Evolutionary conservation across 2,797 vertebrate genomes (phyloP).

Genomic region (Helarctos malayanus): DNA sequence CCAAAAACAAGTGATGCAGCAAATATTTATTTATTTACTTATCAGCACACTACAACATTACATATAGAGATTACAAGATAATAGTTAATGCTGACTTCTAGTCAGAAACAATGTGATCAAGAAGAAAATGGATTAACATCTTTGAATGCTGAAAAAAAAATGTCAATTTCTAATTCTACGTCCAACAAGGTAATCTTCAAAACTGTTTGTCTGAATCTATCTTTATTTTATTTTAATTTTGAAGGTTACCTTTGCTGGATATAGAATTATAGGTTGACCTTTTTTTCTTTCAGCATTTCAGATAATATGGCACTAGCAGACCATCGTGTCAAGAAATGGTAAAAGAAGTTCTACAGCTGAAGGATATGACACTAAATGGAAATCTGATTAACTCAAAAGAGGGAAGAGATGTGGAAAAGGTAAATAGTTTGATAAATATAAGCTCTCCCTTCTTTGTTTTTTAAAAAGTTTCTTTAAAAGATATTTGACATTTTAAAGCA

Average conservation of each 20-base stretch:
- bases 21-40: neutral
- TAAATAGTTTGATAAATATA: neutral
- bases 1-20: neutral
- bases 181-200: neutral
- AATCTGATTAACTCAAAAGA: neutral
- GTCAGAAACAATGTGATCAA: neutral
- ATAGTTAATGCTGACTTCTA: neutral
- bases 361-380: neutral
- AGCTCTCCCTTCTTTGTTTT: neutral
- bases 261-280: neutral
- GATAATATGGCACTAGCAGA: neutral
- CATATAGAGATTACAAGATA: neutral
- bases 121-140: neutral
- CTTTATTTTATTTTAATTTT: neutral
- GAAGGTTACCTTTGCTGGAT: neutral
- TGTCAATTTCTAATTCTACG: neutral
- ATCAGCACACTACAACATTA: neutral
- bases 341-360: neutral
- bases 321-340: neutral
- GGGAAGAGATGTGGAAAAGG: neutral
- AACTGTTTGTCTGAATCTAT: neutral
- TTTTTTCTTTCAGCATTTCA: neutral
- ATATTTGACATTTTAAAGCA: conserved; percentile 10
- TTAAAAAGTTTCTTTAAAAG: neutral
- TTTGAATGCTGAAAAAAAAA: neutral